A percentile compares a stretch with the other conserved stretches of the same genome.
phyloP scores from a whole-genome alignment of 2,888 invertebrate species.

The Macrophya alboannulata region DNA sequence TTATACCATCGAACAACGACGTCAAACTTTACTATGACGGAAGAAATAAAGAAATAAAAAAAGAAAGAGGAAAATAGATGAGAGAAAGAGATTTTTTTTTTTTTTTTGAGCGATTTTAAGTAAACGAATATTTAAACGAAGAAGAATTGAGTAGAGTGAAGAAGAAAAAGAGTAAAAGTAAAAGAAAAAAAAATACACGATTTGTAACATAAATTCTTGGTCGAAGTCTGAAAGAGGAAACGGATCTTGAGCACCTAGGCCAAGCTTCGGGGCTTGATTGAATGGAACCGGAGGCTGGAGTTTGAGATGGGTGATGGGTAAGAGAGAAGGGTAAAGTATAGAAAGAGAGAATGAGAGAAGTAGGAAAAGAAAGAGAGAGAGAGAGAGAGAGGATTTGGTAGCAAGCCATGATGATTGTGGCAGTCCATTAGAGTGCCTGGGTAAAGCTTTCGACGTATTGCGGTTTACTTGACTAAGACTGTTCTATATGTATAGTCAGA shows the following conservation, averaged over 20 bases:
- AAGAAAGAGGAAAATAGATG: neutral
- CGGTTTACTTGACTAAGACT: conserved; percentile 5
- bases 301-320: conserved; percentile 55
- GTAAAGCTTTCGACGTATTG: conserved; percentile 69
- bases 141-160: neutral
- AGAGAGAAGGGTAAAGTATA: conserved; percentile 48
- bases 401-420: conserved; percentile 72
- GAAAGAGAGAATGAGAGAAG: conserved; percentile 37
- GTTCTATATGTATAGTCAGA: neutral
- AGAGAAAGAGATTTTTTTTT: conserved; percentile 49
- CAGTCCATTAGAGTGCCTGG: conserved; percentile 74
- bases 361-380: conserved; percentile 29
- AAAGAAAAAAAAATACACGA: neutral
- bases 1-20: neutral
- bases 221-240: conserved; percentile 31
- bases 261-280: conserved; percentile 52
- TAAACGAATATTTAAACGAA: conserved; percentile 20
- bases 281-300: conserved; percentile 50
- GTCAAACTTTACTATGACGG: neutral
- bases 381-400: conserved; percentile 61
- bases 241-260: conserved; percentile 50
- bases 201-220: conserved; percentile 25
- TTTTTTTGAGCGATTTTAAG: no score
- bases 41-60: neutral
- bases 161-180: neutral